phyloP scores from a whole-genome alignment of 37 sponge, comb jelly and placozoan species.

The Theonella swinhoei region DNA sequence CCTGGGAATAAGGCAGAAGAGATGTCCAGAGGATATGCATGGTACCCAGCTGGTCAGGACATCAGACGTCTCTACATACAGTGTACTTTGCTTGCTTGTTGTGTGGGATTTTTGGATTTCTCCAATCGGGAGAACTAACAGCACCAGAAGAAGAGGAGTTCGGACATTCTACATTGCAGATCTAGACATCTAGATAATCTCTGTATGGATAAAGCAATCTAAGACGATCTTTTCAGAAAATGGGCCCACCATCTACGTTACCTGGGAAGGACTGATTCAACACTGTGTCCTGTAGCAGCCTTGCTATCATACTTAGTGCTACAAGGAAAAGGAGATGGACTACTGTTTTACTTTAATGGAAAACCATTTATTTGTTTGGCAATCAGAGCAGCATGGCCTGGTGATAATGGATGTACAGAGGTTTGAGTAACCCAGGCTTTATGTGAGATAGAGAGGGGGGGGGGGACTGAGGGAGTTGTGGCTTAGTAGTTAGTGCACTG shows the following conservation, averaged over 20 bases:
- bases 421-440: no score
- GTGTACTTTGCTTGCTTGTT: no score
- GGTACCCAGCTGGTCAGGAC: no score
- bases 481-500: no score
- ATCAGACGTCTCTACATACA: no score
- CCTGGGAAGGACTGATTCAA: slow-evolving; percentile 7
- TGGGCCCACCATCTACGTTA: slow-evolving; percentile 3
- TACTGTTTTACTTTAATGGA: slow-evolving; percentile 34
- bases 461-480: no score
- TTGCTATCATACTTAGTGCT: slow-evolving; percentile 24
- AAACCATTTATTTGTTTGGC: background rate
- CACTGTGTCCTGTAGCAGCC: slow-evolving; percentile 41
- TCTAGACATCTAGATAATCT: background rate
- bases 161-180: slow-evolving; percentile 3
- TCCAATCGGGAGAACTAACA: slow-evolving; percentile 37
- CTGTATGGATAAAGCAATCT: slow-evolving; percentile 16
- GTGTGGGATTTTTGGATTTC: slow-evolving; percentile 58
- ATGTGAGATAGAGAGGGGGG: no score
- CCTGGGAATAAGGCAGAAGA: no score
- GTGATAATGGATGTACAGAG: no score
- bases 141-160: background rate
- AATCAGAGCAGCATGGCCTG: slow-evolving; percentile 4
- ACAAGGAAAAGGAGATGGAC: slow-evolving; percentile 11
- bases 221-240: slow-evolving; percentile 29
- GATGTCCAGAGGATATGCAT: no score